phyloP scores from a whole-genome alignment of 2,113 vertebrate genomes.

The Erinaceus europaeus region DNA sequence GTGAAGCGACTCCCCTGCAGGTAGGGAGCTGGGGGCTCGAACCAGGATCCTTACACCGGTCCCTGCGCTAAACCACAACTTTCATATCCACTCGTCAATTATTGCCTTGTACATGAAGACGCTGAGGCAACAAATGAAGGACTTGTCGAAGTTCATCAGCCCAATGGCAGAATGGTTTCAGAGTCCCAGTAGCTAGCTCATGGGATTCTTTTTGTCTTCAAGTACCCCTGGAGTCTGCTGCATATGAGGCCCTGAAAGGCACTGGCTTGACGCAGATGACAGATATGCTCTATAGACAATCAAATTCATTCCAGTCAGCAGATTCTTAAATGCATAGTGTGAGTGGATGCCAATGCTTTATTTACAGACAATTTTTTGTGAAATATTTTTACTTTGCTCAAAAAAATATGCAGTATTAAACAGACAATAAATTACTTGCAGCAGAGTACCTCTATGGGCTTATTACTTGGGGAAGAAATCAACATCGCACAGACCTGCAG shows the following conservation, averaged over 20 bases:
- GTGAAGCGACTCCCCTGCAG: no score
- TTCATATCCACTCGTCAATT: no score
- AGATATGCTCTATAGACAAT: not conserved
- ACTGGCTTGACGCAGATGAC: not conserved
- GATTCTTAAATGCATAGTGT: not conserved
- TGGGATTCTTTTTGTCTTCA: not conserved
- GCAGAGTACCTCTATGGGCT: not conserved
- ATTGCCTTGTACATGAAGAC: not conserved
- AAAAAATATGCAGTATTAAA: not conserved
- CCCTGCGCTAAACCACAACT: no score
- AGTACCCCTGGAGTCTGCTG: not conserved
- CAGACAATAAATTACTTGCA: not conserved
- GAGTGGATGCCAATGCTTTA: not conserved
- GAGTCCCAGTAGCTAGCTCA: not conserved
- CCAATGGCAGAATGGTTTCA: not conserved
- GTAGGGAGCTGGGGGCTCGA: no score
- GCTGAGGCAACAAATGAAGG: not conserved
- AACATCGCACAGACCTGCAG: not conserved
- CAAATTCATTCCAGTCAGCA: not conserved
- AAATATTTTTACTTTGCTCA: not conserved
- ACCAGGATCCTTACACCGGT: no score
- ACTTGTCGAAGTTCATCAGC: not conserved
- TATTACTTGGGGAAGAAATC: not conserved
- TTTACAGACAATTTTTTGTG: not conserved
- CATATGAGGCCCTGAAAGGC: not conserved